phyloP scores from a whole-genome alignment of 1,140 invertebrate species.

The Drosophila novamexicana region DNA sequence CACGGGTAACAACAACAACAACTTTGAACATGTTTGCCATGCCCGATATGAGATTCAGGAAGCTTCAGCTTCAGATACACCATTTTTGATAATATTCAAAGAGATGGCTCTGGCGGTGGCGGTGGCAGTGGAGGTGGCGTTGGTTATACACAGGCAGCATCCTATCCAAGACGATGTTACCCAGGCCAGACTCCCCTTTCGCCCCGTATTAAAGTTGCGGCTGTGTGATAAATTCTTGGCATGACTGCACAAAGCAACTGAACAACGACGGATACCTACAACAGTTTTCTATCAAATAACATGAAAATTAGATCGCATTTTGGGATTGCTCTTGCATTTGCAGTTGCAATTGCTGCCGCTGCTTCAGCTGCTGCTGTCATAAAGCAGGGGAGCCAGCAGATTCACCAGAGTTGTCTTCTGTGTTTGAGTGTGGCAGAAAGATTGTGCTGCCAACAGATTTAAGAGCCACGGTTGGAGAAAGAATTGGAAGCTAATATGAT shows the following conservation, averaged over 20 bases:
- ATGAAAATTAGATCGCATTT: conserved; percentile 74
- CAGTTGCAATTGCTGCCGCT: conserved; percentile 3
- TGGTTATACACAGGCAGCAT: conserved; percentile 45
- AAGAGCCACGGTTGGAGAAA: not conserved
- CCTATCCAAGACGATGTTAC: conserved; percentile 52
- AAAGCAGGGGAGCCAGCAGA: conserved; percentile 49
- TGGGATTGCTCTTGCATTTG: conserved; percentile 22
- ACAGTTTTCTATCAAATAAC: conserved; percentile 77
- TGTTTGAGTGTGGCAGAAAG: conserved; percentile 15
- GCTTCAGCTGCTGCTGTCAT: conserved; percentile 47
- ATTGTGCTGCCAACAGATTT: conserved; percentile 26
- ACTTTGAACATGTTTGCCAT: conserved; percentile 71
- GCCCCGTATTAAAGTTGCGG: conserved; percentile 18
- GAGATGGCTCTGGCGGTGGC: conserved; percentile 46
- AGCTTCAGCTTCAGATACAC: conserved; percentile 75
- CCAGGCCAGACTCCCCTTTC: not conserved
- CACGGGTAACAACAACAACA: conserved; percentile 51
- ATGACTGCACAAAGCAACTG: conserved; percentile 47
- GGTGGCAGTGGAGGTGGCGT: conserved; percentile 29
- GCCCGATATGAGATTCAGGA: conserved; percentile 69
- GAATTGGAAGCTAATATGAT: conserved; percentile 21
- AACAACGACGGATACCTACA: conserved; percentile 48
- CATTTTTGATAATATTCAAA: conserved; percentile 78
- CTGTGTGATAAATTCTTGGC: conserved; percentile 72
- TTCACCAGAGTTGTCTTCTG: conserved; percentile 17